phyloP scores from a whole-genome alignment of 2,888 invertebrate genomes.

The Lampropteryx suffumata region DNA sequence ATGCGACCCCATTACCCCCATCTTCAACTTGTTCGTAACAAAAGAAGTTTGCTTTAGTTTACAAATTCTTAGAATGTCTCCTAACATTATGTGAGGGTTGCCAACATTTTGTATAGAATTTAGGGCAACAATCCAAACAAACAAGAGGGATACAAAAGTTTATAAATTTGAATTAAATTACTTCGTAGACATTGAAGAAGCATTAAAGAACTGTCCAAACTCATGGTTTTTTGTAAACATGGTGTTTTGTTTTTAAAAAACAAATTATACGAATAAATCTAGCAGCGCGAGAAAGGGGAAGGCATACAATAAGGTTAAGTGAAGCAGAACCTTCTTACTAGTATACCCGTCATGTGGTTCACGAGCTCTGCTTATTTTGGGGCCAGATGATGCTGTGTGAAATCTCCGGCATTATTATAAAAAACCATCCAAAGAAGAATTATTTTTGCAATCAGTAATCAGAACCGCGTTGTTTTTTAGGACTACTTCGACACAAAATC shows the following conservation, averaged over 20 bases:
- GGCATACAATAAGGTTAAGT: too few relatives aligned
- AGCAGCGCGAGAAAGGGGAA: too few relatives aligned
- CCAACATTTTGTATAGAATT: slow-evolving; percentile 20
- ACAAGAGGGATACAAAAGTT: slow-evolving; percentile 7
- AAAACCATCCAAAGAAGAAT: too few relatives aligned
- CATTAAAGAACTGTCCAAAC: slow-evolving; percentile 2
- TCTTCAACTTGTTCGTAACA: slow-evolving; percentile 28
- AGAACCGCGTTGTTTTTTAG: too few relatives aligned
- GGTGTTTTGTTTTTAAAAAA: background rate
- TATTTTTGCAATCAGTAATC: too few relatives aligned
- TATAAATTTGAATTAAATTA: slow-evolving; percentile 11
- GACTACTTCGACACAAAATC: slow-evolving; percentile 15
- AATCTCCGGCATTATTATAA: too few relatives aligned
- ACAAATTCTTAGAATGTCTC: slow-evolving; percentile 24
- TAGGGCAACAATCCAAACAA: slow-evolving; percentile 14
- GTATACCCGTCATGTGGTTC: too few relatives aligned
- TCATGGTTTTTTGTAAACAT: background rate
- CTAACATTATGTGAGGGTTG: slow-evolving; percentile 20
- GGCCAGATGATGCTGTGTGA: too few relatives aligned
- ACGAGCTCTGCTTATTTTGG: too few relatives aligned
- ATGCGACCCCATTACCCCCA: slow-evolving; percentile 6
- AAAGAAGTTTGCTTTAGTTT: slow-evolving; percentile 25
- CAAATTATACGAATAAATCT: too few relatives aligned
- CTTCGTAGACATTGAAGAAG: slow-evolving; percentile 5
- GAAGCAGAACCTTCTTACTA: too few relatives aligned